phyloP scores from a whole-genome alignment of 1,140 invertebrate species.

The Drosophila pruinosa region DNA sequence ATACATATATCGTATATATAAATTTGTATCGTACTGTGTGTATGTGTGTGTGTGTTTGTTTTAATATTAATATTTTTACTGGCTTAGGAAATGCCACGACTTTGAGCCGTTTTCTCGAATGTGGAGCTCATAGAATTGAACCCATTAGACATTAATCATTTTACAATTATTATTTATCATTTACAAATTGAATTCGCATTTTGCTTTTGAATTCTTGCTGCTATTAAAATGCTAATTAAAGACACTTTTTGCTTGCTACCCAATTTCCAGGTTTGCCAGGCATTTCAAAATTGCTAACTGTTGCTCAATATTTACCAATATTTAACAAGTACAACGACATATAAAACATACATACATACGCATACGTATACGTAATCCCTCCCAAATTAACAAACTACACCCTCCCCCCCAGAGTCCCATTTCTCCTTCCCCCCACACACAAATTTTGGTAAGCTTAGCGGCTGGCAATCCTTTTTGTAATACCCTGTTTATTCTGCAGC shows the following conservation, averaged over 20 bases:
- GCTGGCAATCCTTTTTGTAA: constrained; percentile 44
- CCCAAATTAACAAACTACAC: neutral
- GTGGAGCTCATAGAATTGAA: constrained; percentile 64
- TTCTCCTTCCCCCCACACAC: neutral
- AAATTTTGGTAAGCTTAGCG: constrained; percentile 45
- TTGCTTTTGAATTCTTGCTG: constrained; percentile 43
- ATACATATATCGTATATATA: constrained; percentile 33
- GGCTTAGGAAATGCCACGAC: constrained; percentile 73
- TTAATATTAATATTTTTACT: constrained; percentile 5
- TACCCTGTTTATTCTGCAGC: constrained; percentile 42
- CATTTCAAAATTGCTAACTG: constrained; percentile 47
- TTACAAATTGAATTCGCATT: constrained; percentile 54
- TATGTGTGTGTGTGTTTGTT: constrained; percentile 44
- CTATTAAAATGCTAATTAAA: constrained; percentile 69
- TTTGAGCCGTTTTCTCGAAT: constrained; percentile 56
- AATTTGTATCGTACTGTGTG: constrained; percentile 26
- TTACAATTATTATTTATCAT: constrained; percentile 24
- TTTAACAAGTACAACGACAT: constrained; percentile 17
- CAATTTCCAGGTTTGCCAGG: constrained; percentile 24
- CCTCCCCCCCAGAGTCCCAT: neutral
- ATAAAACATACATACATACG: constrained; percentile 13
- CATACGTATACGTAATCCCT: neutral
- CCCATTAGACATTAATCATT: constrained; percentile 22
- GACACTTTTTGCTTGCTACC: constrained; percentile 61
- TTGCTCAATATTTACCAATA: constrained; percentile 15